Base-by-base conservation (phyloP, 2,113 vertebrate genomes). In the Mesembrinibis cayennensis region DNA sequence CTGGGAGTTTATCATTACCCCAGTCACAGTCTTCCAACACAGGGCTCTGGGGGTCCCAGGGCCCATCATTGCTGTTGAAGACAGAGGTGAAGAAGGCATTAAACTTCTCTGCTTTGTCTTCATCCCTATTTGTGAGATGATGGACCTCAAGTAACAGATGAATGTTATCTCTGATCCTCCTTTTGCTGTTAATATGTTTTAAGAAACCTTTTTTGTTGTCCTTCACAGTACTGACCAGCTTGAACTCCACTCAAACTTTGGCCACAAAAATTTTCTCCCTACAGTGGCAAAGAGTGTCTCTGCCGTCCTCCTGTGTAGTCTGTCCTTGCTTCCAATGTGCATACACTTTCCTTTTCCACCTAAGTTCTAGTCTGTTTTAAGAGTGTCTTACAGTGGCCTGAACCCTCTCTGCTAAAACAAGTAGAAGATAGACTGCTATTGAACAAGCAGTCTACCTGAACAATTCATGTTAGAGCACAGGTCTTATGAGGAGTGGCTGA, bases 11-110 rank as follows among this genome's bases (percentile, higher is more conserved):
- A 55, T 61, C 13, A 40, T 61, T 5, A 7, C 18, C 38, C 3
- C 7, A 59, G 25, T 32, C 20, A n/a, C 20, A 40, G 20, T 16
- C 42, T 76, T 92, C 22, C 6, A 45, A 26, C 19, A 82, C 36
- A 45, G 36, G 32, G 40, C 4, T 87, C 10, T 32, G 8, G 25
- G 11, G 2, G 10, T 36, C 21, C n/a, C 9, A 70, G 21, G 8
- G 8, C 9, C 44, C 27, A 30, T 16, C 0, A 0, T 16, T 0
- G 3, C 6, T 58, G 13, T 50, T 44, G 42, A 77, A 88, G 34
- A 45, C 7, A 26, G 26, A 69, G 12, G 26, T 1, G 2, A 71
- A 62, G 10, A 29, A 15, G 3, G 7, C 5, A 22, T 84, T 71
- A 61, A 65, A 55, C 1, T 5, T 20, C 17, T 38, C 45, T 61